Evolutionary conservation across 2,797 vertebrate genomes (phyloP), one percentile per base, ranked within the genome.

Genomic region (Scolopax bukidnonensis): DNA sequence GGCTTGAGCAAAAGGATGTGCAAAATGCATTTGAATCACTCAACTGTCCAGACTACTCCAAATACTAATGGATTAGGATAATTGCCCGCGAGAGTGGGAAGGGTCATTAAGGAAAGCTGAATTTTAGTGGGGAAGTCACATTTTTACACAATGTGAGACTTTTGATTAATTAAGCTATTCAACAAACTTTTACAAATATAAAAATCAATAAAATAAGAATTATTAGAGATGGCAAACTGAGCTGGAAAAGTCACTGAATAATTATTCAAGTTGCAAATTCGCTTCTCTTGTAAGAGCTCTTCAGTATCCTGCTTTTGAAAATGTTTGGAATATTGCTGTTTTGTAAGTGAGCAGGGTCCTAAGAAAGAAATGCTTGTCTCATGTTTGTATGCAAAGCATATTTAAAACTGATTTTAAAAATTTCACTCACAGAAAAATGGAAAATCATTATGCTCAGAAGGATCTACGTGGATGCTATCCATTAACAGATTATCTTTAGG

Each of bases 1-100:
- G 94, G 85, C 95, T 97, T 82, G 67, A 96, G 95, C 91, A 87
- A 96, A 96, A 80, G 59, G 84, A 95, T 78, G 84, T 57, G 50
- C 82, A 95, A 94, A 96, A 96, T 67, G 84, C 67, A 87, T 82
- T 79, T 41, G 67, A 89, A 91, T 85, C 64, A 27, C 84, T 93
- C 11, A 47, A 24, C 93, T 94, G 73, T 80, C 89, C 90, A 68
- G 88, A 71, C 54, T 91, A 64, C 88, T 57, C 77, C 40, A 94
- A 93, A 54, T 28, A 60, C 59, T 95, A 30, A 91, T 97, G 95
- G 68, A 56, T 84, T 88, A 82, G 92, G 88, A 79, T 63, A 73
- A 69, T 33, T 87, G 61, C 96, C 96, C 93, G 47, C 25, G 60
- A 57, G 93, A 81, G 41, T 65, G 50, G 68, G 60, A 90, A 92